Evolutionary conservation across 2,113 vertebrate species (phyloP), one percentile per base, ranked within the genome.

Genomic region (Azemiops feae): DNA sequence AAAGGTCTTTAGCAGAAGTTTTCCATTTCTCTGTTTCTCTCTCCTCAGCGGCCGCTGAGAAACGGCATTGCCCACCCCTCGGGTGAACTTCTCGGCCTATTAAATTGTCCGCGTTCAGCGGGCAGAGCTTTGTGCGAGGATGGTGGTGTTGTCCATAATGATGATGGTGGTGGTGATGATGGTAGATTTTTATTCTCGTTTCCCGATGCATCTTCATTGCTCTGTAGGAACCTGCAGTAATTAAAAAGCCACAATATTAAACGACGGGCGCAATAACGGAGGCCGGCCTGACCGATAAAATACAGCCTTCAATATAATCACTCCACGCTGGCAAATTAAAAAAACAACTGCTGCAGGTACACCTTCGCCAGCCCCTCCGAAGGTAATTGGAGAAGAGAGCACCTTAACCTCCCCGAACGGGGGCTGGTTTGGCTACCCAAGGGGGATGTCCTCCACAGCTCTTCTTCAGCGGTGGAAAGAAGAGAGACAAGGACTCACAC

Each of bases 231-330:
- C 89, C 64, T 57, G 25, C 57, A 89, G 55, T 64, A 89, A 89
- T 89, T 89, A 89, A 89, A 89, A 89, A 89, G 47, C 3, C 89
- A 64, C 54, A 47, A 60, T 30, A 89, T 43, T 89, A 89, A 89
- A 89, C 60, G 47, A 39, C n/a, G 45, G 39, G 23, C 16, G 55
- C 57, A 89, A 47, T 60, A 64, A 60, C 57, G 60, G 89, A 89
- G 23, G 8, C 39, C 4, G 57, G 55, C 39, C 45, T 60, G 55
- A 55, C 57, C 18, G 89, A 64, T 64, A 30, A 90, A 90, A 90
- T 90, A 64, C 57, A 47, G 57, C 18, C 89, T 64, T 30, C 57
- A 90, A 90, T 90, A 90, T 64, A n/a, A 90, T 64, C 89, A 30
- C 57, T 50, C 60, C 89, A 20, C 47, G 23, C 14, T 64, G 89